These are phyloP conservation scores for Mormyrus lacerda DNA, from an alignment of 2,113 vertebrate species.

Conservation along the genomic window DNA sequence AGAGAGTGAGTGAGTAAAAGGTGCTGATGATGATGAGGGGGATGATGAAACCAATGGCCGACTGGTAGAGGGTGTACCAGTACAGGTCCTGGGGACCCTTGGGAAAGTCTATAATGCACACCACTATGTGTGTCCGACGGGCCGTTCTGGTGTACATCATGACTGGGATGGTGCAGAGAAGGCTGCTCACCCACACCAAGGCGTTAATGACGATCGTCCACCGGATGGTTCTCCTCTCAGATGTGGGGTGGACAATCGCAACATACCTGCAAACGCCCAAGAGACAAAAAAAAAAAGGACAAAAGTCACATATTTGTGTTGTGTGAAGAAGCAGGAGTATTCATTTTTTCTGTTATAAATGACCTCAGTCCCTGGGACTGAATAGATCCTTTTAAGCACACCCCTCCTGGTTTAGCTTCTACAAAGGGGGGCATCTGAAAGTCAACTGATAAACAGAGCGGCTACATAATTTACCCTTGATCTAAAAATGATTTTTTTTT, in stretches of 20 bases:
- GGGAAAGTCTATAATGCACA: constrained; percentile 62
- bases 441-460: not conserved
- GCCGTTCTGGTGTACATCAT: constrained; percentile 65
- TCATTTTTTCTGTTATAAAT: not conserved
- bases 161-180: constrained; percentile 63
- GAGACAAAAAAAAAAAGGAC: not conserved
- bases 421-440: not conserved
- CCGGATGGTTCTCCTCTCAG: constrained; percentile 63
- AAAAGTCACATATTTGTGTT: not conserved
- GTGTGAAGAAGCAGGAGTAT: not conserved
- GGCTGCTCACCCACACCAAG: constrained; percentile 67
- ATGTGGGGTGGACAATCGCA: constrained; percentile 66
- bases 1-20: constrained; percentile 69
- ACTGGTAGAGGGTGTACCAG: constrained; percentile 74
- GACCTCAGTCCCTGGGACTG: not conserved
- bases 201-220: constrained; percentile 66
- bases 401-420: not conserved
- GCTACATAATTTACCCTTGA: constrained; percentile 6
- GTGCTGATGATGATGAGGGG: constrained; percentile 70
- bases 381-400: not conserved
- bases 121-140: constrained; percentile 43
- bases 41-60: constrained; percentile 64
- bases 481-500: not conserved
- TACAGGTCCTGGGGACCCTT: constrained; percentile 66
- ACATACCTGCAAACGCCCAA: constrained; percentile 53